Evolutionary conservation across 2,797 vertebrate genomes (phyloP).

Genomic region (Peromyscus melanophrys): DNA sequence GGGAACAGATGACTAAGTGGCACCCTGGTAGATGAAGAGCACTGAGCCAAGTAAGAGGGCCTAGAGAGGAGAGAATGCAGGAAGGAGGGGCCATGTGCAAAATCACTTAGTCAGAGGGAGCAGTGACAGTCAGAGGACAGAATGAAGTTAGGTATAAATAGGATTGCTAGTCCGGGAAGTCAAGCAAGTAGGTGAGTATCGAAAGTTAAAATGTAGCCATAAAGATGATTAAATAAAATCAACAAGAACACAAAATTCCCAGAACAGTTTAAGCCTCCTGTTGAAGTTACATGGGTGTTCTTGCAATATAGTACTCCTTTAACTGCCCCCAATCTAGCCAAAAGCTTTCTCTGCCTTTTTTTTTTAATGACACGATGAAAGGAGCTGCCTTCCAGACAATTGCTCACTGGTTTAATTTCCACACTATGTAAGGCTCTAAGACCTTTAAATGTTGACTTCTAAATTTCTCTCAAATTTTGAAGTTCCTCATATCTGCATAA

Average conservation of each 20-base stretch:
- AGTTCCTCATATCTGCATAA: neutral
- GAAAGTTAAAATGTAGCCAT: neutral
- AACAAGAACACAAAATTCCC: neutral
- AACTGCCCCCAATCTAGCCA: neutral
- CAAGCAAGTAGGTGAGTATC: neutral
- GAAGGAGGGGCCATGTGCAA: neutral
- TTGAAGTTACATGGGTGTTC: neutral
- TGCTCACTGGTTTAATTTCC: neutral
- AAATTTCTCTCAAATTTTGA: neutral
- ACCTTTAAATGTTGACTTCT: neutral
- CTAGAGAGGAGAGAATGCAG: neutral
- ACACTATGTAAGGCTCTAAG: neutral
- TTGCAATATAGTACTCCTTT: neutral
- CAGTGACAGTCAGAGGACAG: neutral
- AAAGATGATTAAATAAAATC: neutral
- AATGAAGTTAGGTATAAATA: neutral
- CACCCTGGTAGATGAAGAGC: neutral
- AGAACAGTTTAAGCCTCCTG: neutral
- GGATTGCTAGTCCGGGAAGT: neutral
- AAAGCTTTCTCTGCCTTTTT: neutral
- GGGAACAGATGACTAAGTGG: neutral
- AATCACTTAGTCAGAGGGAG: neutral
- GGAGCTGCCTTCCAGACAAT: neutral
- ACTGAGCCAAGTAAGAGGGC: neutral
- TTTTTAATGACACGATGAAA: neutral